Evolutionary conservation across 2,797 vertebrate species (phyloP), one percentile per base, ranked within the genome.

Genomic region (Phaenicophaeus curvirostris): DNA sequence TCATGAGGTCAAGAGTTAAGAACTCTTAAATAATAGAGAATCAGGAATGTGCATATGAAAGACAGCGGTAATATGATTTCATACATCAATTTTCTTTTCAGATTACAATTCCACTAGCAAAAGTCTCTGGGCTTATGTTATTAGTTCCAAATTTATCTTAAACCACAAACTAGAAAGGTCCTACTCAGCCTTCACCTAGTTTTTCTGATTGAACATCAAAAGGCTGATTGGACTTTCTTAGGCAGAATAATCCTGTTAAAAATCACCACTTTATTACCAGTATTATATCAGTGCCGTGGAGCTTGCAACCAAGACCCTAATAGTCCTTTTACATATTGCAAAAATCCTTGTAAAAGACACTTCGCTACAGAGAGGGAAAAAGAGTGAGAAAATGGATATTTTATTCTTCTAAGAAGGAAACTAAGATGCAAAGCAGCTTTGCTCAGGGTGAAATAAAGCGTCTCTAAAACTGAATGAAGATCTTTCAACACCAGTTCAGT

Each of bases 1-100:
- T 82, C 80, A 39, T 48, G 78, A 96, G 91, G 93, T 95, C 85
- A 93, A 93, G 94, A 95, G 93, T 95, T 90, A 97, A 91, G 86
- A 54, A 62, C 53, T n/a, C 67, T 55, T 82, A 85, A 85, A 77
- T 89, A 27, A 85, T 80, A 74, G 62, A 85, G 42, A 7, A 42
- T 58, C 75, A 68, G 85, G 80, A 79, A 87, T 6, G 23, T 58
- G 53, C 48, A 6, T 9, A 37, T 35, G 71, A 79, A 75, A 82
- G 78, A 58, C 57, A 66, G 59, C 0, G 0, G 31, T 78, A 75
- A 93, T 95, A 82, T 13, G 37, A 95, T 96, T 96, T 95, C 89
- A 95, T 69, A 15, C 41, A 31, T 75, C 81, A 65, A 33, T 93
- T 95, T 94, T 81, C 73, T 81, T 91, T 95, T 77, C 63, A 68